phyloP scores from a whole-genome alignment of 1,140 invertebrate genomes.

The Potamilus streckersoni region DNA sequence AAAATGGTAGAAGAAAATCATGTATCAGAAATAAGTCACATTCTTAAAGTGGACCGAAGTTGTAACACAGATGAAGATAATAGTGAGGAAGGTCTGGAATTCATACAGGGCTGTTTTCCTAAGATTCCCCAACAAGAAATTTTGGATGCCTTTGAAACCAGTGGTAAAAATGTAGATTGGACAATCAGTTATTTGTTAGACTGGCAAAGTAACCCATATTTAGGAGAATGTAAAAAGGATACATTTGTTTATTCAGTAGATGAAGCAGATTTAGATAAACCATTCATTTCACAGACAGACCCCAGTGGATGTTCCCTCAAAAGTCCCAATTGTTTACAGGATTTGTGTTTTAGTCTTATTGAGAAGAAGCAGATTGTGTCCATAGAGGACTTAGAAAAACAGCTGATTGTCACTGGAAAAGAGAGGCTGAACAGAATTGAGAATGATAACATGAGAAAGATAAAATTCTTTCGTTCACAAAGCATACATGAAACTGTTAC shows the following conservation, averaged over 20 bases:
- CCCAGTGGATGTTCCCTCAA: neutral
- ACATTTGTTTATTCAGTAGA: constrained; percentile 19
- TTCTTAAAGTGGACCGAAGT: too few species aligned
- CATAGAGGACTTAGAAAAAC: constrained; percentile 19
- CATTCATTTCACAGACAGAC: too few species aligned
- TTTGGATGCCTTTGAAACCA: constrained; percentile 21
- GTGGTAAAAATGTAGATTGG: constrained; percentile 25
- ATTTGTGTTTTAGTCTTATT: constrained; percentile 24
- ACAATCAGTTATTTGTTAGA: constrained; percentile 19
- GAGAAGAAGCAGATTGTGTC: constrained; percentile 13
- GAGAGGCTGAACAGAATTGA: constrained; percentile 24
- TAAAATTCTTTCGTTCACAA: too few species aligned
- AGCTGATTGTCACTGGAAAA: constrained; percentile 25
- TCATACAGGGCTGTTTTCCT: constrained; percentile 21
- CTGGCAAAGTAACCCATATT: constrained; percentile 15
- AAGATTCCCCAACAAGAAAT: constrained; percentile 12
- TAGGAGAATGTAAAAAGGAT: constrained; percentile 17
- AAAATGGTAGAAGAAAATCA: too few species aligned
- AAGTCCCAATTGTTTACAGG: constrained; percentile 6
- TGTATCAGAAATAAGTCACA: too few species aligned
- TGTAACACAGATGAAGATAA: too few species aligned
- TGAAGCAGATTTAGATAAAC: neutral
- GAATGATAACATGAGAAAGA: constrained; percentile 4
- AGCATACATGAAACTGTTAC: too few species aligned
- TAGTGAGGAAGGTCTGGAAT: constrained; percentile 11